phyloP scores from a whole-genome alignment of 2,888 invertebrate species.

The Tolmerus cingulatus region DNA sequence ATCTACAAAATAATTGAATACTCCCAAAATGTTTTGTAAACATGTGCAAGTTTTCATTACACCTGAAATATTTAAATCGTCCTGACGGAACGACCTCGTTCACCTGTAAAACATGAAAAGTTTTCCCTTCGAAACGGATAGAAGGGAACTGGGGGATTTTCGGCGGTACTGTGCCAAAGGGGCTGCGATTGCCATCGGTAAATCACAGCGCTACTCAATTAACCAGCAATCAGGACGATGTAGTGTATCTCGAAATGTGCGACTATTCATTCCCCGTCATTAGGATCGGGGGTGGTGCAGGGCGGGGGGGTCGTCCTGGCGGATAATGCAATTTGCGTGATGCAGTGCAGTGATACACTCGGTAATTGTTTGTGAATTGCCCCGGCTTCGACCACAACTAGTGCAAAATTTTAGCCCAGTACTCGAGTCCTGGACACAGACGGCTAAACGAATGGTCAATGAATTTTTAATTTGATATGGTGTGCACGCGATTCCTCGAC shows the following conservation, averaged over 20 bases:
- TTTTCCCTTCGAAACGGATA: not conserved
- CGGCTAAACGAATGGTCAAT: not conserved
- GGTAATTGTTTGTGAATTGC: slow-evolving; percentile 22
- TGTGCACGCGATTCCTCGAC: not conserved
- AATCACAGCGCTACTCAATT: not conserved
- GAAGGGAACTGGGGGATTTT: not conserved
- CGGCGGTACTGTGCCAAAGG: not conserved
- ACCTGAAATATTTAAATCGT: slow-evolving; percentile 4
- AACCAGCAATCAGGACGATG: slow-evolving; percentile 1
- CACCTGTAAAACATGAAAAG: not conserved
- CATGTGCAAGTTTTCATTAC: not conserved
- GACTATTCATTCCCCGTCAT: not conserved
- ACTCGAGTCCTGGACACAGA: not conserved
- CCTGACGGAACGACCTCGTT: not conserved
- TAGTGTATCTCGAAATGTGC: not conserved
- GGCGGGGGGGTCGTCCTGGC: not conserved
- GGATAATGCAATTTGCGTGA: slow-evolving; percentile 5
- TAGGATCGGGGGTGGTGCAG: not conserved
- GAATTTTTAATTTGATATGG: not conserved
- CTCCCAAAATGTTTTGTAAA: not conserved
- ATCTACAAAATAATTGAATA: not conserved
- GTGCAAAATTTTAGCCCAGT: not conserved
- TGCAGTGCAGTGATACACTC: slow-evolving; percentile 7
- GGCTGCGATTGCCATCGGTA: not conserved
- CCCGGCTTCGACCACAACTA: not conserved